These are phyloP conservation scores for Mesochorus sp. DNA, from an alignment of 2,888 invertebrate species.

Conservation along the genomic window DNA sequence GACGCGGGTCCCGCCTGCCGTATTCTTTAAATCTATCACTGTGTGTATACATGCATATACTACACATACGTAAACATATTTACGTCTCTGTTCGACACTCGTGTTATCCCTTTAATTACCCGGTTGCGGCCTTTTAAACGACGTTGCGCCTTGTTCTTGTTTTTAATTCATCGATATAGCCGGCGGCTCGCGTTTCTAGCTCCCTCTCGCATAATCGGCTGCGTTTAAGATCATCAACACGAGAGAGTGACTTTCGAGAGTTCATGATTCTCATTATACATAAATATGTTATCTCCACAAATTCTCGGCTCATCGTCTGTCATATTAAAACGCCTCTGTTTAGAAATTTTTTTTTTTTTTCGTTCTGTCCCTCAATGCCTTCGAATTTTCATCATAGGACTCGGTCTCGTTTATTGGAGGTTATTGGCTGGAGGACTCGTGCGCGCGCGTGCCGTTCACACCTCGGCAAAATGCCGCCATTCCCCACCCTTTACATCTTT, in stretches of 20 bases:
- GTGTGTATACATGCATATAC: conserved; percentile 1
- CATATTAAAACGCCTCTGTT: too few species aligned
- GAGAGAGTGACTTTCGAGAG: not conserved
- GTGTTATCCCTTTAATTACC: conserved; percentile 57
- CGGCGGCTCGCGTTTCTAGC: conserved; percentile 44
- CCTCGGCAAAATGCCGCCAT: conserved; percentile 17
- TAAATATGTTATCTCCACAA: not conserved
- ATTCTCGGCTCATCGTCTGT: not conserved
- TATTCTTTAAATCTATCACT: not conserved
- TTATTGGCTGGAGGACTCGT: too few species aligned
- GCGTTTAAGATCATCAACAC: not conserved
- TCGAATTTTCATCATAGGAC: too few species aligned
- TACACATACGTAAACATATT: not conserved
- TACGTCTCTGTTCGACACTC: conserved; percentile 19
- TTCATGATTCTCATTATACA: not conserved
- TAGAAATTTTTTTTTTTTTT: too few species aligned
- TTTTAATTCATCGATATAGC: conserved; percentile 59
- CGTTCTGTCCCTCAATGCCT: too few species aligned
- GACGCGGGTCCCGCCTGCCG: conserved; percentile 32
- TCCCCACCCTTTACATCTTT: too few species aligned
- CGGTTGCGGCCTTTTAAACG: conserved; percentile 57
- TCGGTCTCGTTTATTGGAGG: too few species aligned
- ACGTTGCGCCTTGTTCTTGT: conserved; percentile 59
- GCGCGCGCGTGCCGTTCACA: conserved; percentile 44
- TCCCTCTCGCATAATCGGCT: conserved; percentile 1